Evolutionary conservation across 2,113 vertebrate genomes (phyloP).

Genomic region (Phaethornis superciliosus): DNA sequence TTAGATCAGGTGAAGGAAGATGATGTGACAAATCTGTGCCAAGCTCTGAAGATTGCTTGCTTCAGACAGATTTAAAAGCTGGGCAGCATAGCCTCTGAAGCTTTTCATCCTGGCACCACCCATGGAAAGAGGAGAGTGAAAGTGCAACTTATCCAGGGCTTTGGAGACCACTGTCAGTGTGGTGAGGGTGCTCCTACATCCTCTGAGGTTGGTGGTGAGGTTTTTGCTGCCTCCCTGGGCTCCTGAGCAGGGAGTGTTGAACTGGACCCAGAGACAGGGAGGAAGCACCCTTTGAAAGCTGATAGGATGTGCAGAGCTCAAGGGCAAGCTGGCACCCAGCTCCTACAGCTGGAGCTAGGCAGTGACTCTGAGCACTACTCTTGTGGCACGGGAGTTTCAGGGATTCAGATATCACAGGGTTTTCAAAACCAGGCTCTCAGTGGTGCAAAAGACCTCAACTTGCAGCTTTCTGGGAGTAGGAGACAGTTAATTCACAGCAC

Average conservation of each 20-base stretch:
- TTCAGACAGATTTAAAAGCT: slow-evolving; percentile 1
- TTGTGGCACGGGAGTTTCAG: not conserved
- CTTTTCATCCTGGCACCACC: not conserved
- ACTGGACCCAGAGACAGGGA: not conserved
- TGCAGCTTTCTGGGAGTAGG: not conserved
- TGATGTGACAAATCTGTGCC: not conserved
- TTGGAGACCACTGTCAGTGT: not conserved
- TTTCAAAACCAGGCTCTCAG: not conserved
- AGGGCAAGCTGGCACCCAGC: not conserved
- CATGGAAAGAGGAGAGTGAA: not conserved
- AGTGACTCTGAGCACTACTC: not conserved
- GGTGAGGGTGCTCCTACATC: not conserved
- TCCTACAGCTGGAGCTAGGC: not conserved
- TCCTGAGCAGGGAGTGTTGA: not conserved
- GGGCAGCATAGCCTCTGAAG: not conserved
- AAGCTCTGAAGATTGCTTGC: not conserved
- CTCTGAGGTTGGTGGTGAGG: not conserved
- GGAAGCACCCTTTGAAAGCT: not conserved
- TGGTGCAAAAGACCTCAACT: not conserved
- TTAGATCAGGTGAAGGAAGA: not conserved
- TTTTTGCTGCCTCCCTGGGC: not conserved
- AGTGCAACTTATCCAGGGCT: not conserved
- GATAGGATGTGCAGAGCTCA: not conserved
- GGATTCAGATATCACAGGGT: not conserved
- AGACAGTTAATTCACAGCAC: slow-evolving; percentile 3